Conservation (phyloP, 1,140 invertebrate genomes). For the Nymphalis io region DNA sequence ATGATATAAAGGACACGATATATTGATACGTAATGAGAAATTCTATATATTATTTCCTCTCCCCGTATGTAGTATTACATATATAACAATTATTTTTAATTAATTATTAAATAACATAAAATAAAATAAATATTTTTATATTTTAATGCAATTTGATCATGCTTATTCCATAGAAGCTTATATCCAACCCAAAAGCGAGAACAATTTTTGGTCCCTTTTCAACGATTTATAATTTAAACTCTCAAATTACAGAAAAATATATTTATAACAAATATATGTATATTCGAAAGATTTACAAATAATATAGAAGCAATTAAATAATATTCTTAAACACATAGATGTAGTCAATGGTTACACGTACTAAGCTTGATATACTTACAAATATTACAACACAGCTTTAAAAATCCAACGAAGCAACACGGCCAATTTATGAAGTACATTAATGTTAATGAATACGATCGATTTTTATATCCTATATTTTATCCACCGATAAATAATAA, state of each 20-base stretch:
- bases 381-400: conserved; percentile 7
- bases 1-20: conserved; percentile 38
- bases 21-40: conserved; percentile 28
- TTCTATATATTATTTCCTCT: conserved; percentile 17
- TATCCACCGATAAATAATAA: background rate
- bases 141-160: conserved; percentile 7
- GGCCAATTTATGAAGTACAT: background rate
- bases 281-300: conserved; percentile 26
- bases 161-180: conserved; percentile 17
- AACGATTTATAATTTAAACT: conserved; percentile 41
- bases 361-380: conserved; percentile 11
- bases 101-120: conserved; percentile 21
- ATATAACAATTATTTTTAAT: conserved; percentile 20
- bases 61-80: conserved; percentile 2
- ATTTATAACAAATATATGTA: background rate
- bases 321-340: conserved; percentile 17
- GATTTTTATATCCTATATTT: background rate
- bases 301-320: conserved; percentile 32
- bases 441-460: background rate
- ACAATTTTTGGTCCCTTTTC: conserved; percentile 46
- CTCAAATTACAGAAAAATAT: conserved; percentile 27
- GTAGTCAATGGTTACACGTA: background rate
- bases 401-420: conserved; percentile 24
- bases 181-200: conserved; percentile 32
- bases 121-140: background rate